Evolutionary conservation across 1,140 invertebrate genomes (phyloP).

Genomic region (Gonatopus flavifemur): DNA sequence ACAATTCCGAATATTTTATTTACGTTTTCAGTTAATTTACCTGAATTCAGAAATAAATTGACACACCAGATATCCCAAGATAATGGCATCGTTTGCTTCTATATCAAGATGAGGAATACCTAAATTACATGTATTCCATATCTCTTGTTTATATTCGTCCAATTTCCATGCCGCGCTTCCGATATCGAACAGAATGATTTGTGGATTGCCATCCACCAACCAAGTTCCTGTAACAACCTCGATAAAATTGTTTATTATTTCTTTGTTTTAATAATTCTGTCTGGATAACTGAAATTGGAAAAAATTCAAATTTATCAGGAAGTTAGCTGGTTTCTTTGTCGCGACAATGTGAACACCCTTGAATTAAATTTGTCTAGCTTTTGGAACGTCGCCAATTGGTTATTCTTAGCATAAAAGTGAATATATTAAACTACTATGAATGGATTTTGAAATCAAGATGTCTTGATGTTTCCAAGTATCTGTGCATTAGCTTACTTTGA

Average conservation of each 20-base stretch:
- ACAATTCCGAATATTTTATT: neutral
- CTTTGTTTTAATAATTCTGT: neutral
- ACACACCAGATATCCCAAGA: slow-evolving; percentile 94
- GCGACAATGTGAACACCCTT: slow-evolving; percentile 8
- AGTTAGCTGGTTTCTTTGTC: neutral
- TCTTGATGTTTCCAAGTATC: neutral
- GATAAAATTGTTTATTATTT: slow-evolving; percentile 16
- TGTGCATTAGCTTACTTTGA: slow-evolving; percentile 68
- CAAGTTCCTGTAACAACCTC: slow-evolving; percentile 92
- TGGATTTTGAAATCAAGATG: neutral
- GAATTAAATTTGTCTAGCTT: slow-evolving; percentile 20
- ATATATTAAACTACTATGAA: slow-evolving; percentile 6
- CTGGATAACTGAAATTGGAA: neutral
- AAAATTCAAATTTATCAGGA: neutral
- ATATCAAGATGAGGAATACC: slow-evolving; percentile 95
- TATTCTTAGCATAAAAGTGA: slow-evolving; percentile 13
- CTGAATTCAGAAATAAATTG: slow-evolving; percentile 76
- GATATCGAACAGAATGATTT: slow-evolving; percentile 97
- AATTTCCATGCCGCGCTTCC: slow-evolving; percentile 95
- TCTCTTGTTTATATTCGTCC: slow-evolving; percentile 93
- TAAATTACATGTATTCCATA: slow-evolving; percentile 83
- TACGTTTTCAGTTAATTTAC: slow-evolving; percentile 22
- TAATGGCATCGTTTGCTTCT: slow-evolving; percentile 96
- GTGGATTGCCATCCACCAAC: slow-evolving; percentile 99
- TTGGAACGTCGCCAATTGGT: slow-evolving; percentile 20